Base-by-base conservation (phyloP, 2,113 vertebrate species). In the Bubo bubo region DNA sequence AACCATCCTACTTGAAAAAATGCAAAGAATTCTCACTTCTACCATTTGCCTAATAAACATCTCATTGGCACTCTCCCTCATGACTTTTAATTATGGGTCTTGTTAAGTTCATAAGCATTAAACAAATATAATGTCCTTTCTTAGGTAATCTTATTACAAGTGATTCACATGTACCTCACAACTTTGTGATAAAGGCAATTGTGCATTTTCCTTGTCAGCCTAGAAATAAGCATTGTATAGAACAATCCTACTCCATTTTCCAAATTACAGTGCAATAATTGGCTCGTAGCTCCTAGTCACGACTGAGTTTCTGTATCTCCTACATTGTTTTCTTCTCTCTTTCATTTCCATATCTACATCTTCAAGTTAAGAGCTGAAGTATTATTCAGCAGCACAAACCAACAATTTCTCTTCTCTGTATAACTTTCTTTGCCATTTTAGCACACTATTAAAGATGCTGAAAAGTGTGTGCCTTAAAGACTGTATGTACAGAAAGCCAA, bases 251-350 rank as follows among this genome's bases (percentile, higher is more conserved):
- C 77, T 90, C 71, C 73, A 41, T 90, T 96, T 95, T 95, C 63
- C 55, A 94, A 93, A 96, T 92, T 94, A 83, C 74, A 95, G 90
- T 53, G 47, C 82, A 93, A 76, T 97, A 92, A 93, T 77, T 92
- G 62, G 27, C 41, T 96, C 5, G 2, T 79, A 83, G 93, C 58
- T 95, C 58, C 88, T 63, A 96, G 93, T 97, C 97, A 96, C 75
- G 88, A 97, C 88, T 86, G 79, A 97, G 71, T 86, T 95, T 96
- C 88, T 93, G 18, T 86, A 74, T 93, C 96, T 92, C 79, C 79
- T 96, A 86, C 88, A 59, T 93, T 92, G 50, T 94, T 95, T 97
- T 92, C 77, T 94, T 94, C 75, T 93, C 45, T 66, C 34, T 96
- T 96, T 94, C 71, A 88, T 93, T 95, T 80, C 45, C 41, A 77